Base-by-base conservation (phyloP, 1,140 invertebrate species). In the Leptopilina boulardi region DNA sequence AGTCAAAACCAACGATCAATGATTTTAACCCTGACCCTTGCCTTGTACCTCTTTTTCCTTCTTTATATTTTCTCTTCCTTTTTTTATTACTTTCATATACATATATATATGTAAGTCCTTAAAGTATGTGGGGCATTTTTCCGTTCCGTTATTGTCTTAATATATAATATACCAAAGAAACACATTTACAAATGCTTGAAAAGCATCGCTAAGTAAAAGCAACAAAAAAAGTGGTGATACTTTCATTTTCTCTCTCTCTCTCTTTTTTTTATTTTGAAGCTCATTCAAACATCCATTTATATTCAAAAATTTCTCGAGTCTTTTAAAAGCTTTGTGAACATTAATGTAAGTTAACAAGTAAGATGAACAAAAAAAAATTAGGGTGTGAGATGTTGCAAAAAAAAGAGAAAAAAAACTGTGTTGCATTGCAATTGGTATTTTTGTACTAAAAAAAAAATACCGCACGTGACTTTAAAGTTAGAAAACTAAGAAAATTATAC, bases 1-100 rank as follows among this genome's bases (percentile, higher is more conserved):
- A 51, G 47, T 51, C 47, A 51, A 51, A 51, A 51, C 47, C 8
- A 18, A 18, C 47, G 47, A 51, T 51, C 47, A 18, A 51, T 51
- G 47, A 51, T 51, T 51, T 51, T 5, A 51, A 51, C 47, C 47
- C 47, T 51, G 47, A 51, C 47, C 47, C 47, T 51, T 51, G 47
- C 47, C 47, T 51, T 51, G 47, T 51, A 18, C 47, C 4, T 51
- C 47, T 51, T n/a, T n/a, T 51, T 51, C 8, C 4, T 47, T 47
- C 44, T 47, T 42, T 42, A 15, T 47, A 47, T 47, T 47, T 47
- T 13, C 44, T 51, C n/a, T 38, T 18, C n/a, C 47, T 51, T 51
- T 18, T 51, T 18, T 51, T 18, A 8, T 51, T 18, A 51, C 47
- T 51, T 51, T 51, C 34, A 4, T 38, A 4, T 38, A 9, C 5